Conservation (phyloP, 2,113 vertebrate genomes). For the Oenanthe oenanthe region DNA sequence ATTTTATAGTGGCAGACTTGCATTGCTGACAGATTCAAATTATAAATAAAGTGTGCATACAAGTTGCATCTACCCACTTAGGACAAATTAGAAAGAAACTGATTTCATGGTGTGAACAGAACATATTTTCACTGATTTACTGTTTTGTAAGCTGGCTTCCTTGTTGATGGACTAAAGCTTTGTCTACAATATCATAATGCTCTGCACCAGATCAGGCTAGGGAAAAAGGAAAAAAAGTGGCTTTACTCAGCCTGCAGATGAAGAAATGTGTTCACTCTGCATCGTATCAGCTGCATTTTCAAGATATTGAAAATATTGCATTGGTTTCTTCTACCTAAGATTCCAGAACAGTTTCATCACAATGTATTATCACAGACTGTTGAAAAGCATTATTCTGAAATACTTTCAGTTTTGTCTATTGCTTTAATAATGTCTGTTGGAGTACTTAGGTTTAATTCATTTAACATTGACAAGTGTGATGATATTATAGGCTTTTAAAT, state of each 20-base stretch:
- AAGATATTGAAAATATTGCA: background rate
- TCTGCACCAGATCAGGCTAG: background rate
- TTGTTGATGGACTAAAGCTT: background rate
- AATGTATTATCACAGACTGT: background rate
- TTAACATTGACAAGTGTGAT: background rate
- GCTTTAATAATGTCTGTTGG: background rate
- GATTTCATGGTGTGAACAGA: background rate
- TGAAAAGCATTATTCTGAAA: background rate
- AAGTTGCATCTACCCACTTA: background rate
- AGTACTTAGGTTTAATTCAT: background rate
- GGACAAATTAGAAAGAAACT: background rate
- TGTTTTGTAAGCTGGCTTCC: background rate
- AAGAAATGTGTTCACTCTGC: background rate
- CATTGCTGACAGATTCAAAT: constrained; percentile 16
- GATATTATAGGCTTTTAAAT: background rate
- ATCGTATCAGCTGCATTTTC: background rate
- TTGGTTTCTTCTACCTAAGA: background rate
- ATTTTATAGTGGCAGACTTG: background rate
- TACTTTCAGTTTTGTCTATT: background rate
- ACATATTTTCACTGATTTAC: background rate
- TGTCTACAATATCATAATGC: background rate
- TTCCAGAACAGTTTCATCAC: background rate
- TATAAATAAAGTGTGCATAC: background rate
- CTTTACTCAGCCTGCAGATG: background rate
- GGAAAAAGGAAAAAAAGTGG: background rate